Conservation (phyloP, 1,140 invertebrate genomes). For the Cyclargus thomasi region DNA sequence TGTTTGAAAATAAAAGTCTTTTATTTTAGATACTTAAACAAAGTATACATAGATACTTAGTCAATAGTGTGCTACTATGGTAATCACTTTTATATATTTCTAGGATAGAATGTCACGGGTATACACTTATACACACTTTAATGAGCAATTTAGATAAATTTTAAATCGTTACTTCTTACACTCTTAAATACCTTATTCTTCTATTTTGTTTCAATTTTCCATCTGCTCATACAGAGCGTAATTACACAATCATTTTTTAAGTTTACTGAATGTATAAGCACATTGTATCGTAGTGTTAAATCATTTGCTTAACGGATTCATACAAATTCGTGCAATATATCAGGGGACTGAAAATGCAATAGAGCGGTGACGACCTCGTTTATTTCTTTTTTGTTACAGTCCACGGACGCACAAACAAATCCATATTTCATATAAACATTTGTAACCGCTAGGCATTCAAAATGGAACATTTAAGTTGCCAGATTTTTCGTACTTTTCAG, state of each 20-base stretch:
- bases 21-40: too few species aligned
- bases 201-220: too few species aligned
- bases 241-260: background rate
- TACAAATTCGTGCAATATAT: background rate
- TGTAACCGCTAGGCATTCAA: background rate
- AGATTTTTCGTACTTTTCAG: background rate
- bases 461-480: background rate
- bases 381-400: background rate
- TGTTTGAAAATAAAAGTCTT: too few species aligned
- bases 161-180: too few species aligned
- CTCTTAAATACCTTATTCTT: too few species aligned
- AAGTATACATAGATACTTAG: too few species aligned
- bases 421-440: constrained; percentile 1
- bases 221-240: too few species aligned
- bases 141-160: too few species aligned
- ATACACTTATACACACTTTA: too few species aligned
- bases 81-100: too few species aligned
- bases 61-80: too few species aligned
- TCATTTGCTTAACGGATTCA: background rate
- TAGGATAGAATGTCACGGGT: too few species aligned
- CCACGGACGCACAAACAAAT: background rate
- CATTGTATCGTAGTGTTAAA: constrained; percentile 8
- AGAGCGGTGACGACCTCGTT: background rate
- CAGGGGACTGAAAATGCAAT: background rate
- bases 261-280: constrained; percentile 20